phyloP scores from a whole-genome alignment of 2,113 vertebrate genomes.

The Raphicerus campestris region DNA sequence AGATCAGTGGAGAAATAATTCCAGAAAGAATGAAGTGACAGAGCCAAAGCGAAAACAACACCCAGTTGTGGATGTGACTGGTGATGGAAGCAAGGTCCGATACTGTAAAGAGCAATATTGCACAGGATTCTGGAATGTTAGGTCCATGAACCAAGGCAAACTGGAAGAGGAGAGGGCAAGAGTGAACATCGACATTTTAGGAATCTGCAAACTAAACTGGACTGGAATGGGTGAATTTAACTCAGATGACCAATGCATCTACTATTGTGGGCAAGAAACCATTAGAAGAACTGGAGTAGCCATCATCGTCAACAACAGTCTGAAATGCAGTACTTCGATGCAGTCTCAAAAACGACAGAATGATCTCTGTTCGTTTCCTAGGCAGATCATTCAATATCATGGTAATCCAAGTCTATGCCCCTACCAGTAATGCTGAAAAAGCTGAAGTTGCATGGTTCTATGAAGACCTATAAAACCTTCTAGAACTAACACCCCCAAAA shows the following conservation, averaged over 20 bases:
- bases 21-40: neutral
- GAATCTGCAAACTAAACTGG: neutral
- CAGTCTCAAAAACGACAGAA: neutral
- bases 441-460: neutral
- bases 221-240: neutral
- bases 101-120: neutral
- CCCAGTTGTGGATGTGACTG: neutral
- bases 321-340: neutral
- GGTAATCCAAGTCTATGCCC: neutral
- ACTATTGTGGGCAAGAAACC: neutral
- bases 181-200: neutral
- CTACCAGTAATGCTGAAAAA: neutral
- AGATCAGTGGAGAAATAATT: neutral
- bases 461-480: neutral
- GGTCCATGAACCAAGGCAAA: neutral
- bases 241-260: neutral
- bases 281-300: neutral
- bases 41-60: neutral
- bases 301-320: neutral
- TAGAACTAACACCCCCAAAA: neutral
- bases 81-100: neutral
- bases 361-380: neutral
- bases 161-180: neutral
- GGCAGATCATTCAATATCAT: neutral
- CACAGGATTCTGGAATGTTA: neutral